A percentile compares a stretch with the other conserved stretches of the same genome.
Evolutionary conservation across 2,888 invertebrate species (phyloP).

Genomic region (Clunio marinus): DNA sequence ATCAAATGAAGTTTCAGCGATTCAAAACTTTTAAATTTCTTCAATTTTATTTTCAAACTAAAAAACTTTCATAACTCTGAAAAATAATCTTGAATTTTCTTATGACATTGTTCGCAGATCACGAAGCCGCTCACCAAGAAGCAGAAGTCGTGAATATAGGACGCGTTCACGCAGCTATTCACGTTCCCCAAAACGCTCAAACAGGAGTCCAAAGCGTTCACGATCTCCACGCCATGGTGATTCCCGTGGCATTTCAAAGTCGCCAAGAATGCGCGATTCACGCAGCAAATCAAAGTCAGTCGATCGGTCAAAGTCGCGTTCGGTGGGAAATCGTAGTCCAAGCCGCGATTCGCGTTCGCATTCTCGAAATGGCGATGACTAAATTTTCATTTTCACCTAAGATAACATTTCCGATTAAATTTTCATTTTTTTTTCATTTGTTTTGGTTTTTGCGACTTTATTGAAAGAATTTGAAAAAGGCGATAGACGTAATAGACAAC

Average conservation of each 20-base stretch:
- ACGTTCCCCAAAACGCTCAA: slow-evolving; percentile 46
- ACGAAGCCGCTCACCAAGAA: slow-evolving; percentile 64
- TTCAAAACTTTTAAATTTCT: not conserved
- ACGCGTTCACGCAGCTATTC: slow-evolving; percentile 52
- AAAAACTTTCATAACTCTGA: not conserved
- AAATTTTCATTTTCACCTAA: too few species aligned
- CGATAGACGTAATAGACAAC: too few species aligned
- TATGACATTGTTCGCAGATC: slow-evolving; percentile 44
- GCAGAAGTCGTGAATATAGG: slow-evolving; percentile 57
- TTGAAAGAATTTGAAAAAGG: too few species aligned
- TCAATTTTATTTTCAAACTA: not conserved
- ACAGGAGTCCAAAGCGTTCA: slow-evolving; percentile 45
- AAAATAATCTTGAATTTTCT: slow-evolving; percentile 2
- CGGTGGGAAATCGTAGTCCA: slow-evolving; percentile 6
- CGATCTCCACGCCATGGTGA: slow-evolving; percentile 39
- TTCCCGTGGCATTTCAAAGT: slow-evolving; percentile 23
- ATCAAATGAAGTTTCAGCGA: not conserved
- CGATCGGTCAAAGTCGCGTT: slow-evolving; percentile 26
- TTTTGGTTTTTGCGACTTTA: too few species aligned
- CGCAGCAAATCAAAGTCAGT: slow-evolving; percentile 24
- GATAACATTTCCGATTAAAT: too few species aligned
- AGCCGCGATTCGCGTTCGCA: slow-evolving; percentile 25
- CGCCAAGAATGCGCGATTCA: slow-evolving; percentile 30
- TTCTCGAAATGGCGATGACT: slow-evolving; percentile 26
- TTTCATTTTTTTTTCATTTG: too few species aligned